A percentile compares a stretch with the other conserved stretches of the same genome.
Evolutionary conservation across 2,888 invertebrate species (phyloP).

Genomic region (Drosophila multiciliata): DNA sequence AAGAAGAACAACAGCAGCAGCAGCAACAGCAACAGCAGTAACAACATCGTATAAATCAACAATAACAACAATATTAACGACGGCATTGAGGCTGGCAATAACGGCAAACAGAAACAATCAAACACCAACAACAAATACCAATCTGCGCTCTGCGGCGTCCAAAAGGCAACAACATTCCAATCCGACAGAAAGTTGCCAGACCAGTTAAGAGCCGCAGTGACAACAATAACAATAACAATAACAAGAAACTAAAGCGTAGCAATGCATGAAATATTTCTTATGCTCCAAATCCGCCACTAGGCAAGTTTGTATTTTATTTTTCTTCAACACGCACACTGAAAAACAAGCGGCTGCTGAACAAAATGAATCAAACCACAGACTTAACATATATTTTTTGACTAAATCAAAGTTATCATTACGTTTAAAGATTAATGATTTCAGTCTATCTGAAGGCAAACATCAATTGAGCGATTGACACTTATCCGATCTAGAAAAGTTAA

Average conservation of each 20-base stretch:
- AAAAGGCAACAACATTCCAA: constrained; percentile 76
- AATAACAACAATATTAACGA: constrained; percentile 45
- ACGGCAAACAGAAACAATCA: constrained; percentile 29
- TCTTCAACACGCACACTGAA: constrained; percentile 29
- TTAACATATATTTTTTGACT: background rate
- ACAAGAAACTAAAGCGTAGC: constrained; percentile 50
- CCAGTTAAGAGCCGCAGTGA: constrained; percentile 64
- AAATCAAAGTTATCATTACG: background rate
- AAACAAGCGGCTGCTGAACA: constrained; percentile 10
- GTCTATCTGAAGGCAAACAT: background rate
- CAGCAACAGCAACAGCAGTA: constrained; percentile 10
- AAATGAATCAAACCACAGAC: constrained; percentile 13
- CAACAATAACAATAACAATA: constrained; percentile 36
- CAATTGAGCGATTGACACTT: background rate
- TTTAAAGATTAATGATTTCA: constrained; percentile 6
- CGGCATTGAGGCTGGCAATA: constrained; percentile 51
- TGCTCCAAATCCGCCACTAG: constrained; percentile 72
- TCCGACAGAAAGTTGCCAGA: constrained; percentile 72
- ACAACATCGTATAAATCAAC: constrained; percentile 29
- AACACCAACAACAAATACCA: constrained; percentile 26
- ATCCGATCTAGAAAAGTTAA: constrained; percentile 1
- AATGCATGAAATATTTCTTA: constrained; percentile 74
- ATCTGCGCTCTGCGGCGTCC: constrained; percentile 34
- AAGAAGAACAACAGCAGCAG: constrained; percentile 17
- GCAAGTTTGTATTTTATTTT: constrained; percentile 41